Base-by-base conservation (phyloP, 2,113 vertebrate genomes). In the Pseudolaguvia tuberculata region DNA sequence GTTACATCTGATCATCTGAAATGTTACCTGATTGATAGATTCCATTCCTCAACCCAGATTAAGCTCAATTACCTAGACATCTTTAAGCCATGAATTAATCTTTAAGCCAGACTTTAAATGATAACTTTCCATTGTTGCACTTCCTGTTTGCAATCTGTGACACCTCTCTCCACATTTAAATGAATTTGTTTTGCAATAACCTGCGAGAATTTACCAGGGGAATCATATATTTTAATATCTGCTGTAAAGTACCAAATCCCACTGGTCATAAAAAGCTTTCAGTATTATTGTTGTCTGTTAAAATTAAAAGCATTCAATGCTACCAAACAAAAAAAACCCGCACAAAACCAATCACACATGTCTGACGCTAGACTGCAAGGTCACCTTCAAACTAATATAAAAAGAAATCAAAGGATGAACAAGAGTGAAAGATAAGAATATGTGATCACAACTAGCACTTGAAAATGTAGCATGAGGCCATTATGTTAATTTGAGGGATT, bases 381-480 rank as follows among this genome's bases (percentile, higher is more conserved):
- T 47, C 75, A 76, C 74, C 66, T 76, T 76, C 55, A 42, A 27
- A 58, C 25, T 21, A 17, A 53, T 45, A 9, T 45, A 15, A 18
- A 66, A 66, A 55, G 5, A 47, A 66, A 25, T 2, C n/a, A 25
- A 15, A 57, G 50, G 47, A 39, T 31, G 18, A 21, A 27, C 11
- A 35, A 63, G 5, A 15, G 27, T 35, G 21, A 47, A 50, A 18
- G n/a, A 39, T 70, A 57, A 51, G 9, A 59, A 56, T 51, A 74
- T 25, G 58, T 72, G 52, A 59, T 66, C 61, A 51, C 27, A 72
- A 59, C 65, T 73, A 71, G 61, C 78, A 75, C 66, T 75, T 75
- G 66, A 75, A 78, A 75, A 74, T 74, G 66, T 74, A 63, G 78
- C 72, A 70, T 45, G 69, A 59, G 62, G 48, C 72, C 50, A 79